These are phyloP conservation scores for Nipponia nippon DNA, from an alignment of 2,113 vertebrate species.

Conservation along the genomic window DNA sequence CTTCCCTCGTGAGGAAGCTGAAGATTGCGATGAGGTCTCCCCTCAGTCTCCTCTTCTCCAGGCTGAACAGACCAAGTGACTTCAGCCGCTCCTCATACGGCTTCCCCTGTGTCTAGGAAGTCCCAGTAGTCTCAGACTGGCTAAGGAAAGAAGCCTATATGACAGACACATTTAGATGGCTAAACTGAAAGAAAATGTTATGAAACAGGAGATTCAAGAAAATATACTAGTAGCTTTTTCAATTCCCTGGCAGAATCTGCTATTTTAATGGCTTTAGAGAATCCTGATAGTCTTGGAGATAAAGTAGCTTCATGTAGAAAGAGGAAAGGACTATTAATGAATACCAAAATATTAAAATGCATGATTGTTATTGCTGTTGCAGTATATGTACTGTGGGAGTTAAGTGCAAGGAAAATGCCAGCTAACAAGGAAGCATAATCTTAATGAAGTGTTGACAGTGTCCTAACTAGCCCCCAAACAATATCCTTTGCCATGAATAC, in stretches of 20 bases:
- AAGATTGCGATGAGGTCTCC: too few relatives aligned
- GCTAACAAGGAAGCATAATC: background rate
- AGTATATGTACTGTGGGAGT: background rate
- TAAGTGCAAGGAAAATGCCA: background rate
- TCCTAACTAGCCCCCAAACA: background rate
- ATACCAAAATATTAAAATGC: background rate
- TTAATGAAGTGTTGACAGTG: slow-evolving; percentile 11
- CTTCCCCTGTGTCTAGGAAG: background rate
- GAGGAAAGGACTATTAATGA: background rate
- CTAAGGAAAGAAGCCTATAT: background rate
- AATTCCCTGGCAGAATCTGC: background rate
- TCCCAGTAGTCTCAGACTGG: background rate
- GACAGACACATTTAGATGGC: background rate
- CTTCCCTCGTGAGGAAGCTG: too few relatives aligned
- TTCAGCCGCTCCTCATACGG: too few relatives aligned
- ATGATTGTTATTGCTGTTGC: background rate
- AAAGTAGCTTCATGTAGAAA: background rate
- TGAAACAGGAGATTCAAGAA: background rate
- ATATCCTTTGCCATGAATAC: background rate
- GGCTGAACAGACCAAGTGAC: too few relatives aligned
- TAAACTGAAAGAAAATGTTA: background rate
- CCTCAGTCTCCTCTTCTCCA: too few relatives aligned
- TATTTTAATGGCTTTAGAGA: background rate
- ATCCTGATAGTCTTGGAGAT: background rate
- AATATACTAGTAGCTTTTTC: background rate